Evolutionary conservation across 2,888 invertebrate genomes (phyloP), one percentile per base, ranked within the genome.

Genomic region (Biston betularia): DNA sequence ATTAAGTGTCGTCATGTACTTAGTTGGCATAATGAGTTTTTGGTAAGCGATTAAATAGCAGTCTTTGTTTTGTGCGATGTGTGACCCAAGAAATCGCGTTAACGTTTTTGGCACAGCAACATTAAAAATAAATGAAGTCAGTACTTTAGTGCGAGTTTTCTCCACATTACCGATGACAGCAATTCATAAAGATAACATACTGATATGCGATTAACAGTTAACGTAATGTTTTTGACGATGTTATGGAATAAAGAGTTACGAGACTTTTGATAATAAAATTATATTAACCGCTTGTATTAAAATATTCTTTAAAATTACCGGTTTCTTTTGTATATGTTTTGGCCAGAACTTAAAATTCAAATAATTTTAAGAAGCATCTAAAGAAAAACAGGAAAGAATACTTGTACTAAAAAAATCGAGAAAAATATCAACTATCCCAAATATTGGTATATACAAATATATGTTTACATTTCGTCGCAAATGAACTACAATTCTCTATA

Each of bases 171-270:
- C 73, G 75, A 75, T 74, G 77, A 84, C 75, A 72, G 83, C 84
- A 83, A 85, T 87, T 81, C 84, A 86, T 86, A 87, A 88, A 81
- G 81, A 88, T 87, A 85, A 87, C 76, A 69, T 86, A 87, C 87
- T 85, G 87, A 84, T 84, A 84, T 77, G 80, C 81, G 81, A 82
- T 86, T 86, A 87, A 88, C 83, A 79, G 86, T 88, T 83, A 87
- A 85, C 80, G 84, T 82, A 87, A 87, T 85, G 81, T 77, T 80
- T 83, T 85, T 83, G 83, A 85, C 85, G 82, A 85, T 81, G 80
- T 83, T 77, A 82, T 84, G 59, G 84, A 82, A 72, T 78, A 79
- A 77, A 72, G 84, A 83, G 74, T 78, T 79, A 79, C 73, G 33
- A 53, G 53, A 44, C 42, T 42, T 42, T 42, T 3, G n/a, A 54